Evolutionary conservation across 2,797 vertebrate genomes (phyloP).

Genomic region (Rhinogobio ventralis): DNA sequence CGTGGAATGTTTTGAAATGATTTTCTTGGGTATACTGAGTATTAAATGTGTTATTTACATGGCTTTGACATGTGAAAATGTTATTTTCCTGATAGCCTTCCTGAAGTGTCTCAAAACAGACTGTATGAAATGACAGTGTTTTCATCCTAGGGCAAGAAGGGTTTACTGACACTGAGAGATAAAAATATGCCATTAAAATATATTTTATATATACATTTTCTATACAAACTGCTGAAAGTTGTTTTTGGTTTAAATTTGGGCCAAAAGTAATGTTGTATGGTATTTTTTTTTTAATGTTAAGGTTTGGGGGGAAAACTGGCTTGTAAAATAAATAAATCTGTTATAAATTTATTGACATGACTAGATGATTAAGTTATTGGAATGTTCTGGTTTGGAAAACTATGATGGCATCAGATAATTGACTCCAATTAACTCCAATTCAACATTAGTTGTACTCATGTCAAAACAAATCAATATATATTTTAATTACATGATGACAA

Average conservation of each 20-base stretch:
- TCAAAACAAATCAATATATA: neutral
- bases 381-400: neutral
- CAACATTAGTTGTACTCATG: too few relatives aligned
- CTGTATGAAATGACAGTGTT: neutral
- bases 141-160: neutral
- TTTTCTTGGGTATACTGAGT: neutral
- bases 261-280: neutral
- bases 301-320: neutral
- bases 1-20: constrained; percentile 12
- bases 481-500: neutral
- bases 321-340: neutral
- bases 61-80: neutral
- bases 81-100: constrained; percentile 4
- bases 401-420: neutral
- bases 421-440: neutral
- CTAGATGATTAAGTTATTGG: neutral
- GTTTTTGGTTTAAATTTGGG: neutral
- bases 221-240: neutral
- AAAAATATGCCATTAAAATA: neutral
- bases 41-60: constrained; percentile 12
- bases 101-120: neutral
- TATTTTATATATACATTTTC: too few relatives aligned
- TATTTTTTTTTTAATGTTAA: neutral
- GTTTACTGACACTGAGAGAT: neutral
- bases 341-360: neutral